Evolutionary conservation across 2,888 invertebrate species (phyloP).

Genomic region (Yponomeuta sedellus): DNA sequence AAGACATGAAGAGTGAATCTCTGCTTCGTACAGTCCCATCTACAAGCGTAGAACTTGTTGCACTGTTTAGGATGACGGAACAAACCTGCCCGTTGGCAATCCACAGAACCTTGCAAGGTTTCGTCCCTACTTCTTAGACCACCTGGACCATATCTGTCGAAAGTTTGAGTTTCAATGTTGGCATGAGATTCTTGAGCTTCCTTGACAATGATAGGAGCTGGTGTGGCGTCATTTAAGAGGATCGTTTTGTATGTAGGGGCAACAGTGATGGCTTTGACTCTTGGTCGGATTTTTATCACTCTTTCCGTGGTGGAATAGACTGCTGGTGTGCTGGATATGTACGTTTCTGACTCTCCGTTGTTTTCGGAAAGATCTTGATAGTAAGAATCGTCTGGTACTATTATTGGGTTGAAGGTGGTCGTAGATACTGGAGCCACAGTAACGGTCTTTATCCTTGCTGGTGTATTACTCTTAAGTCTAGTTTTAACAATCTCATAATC

Average conservation of each 20-base stretch:
- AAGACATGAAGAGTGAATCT: slow-evolving; percentile 85
- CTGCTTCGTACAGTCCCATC: slow-evolving; percentile 87
- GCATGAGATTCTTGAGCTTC: slow-evolving; percentile 29
- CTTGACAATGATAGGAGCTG: slow-evolving; percentile 31
- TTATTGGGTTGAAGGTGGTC: slow-evolving; percentile 65
- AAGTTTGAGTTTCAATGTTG: slow-evolving; percentile 60
- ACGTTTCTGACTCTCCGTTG: slow-evolving; percentile 36
- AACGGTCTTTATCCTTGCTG: slow-evolving; percentile 27
- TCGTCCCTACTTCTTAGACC: slow-evolving; percentile 77
- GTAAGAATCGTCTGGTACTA: slow-evolving; percentile 68
- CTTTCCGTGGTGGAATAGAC: slow-evolving; percentile 41
- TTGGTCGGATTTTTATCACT: slow-evolving; percentile 47
- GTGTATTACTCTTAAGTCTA: slow-evolving; percentile 5
- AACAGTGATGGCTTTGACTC: slow-evolving; percentile 54
- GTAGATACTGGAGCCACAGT: slow-evolving; percentile 48
- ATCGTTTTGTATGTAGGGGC: slow-evolving; percentile 65
- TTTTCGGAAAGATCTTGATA: slow-evolving; percentile 62
- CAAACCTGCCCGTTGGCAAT: slow-evolving; percentile 77
- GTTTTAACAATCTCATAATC: slow-evolving; percentile 11
- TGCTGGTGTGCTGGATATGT: slow-evolving; percentile 49
- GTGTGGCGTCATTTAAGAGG: slow-evolving; percentile 50
- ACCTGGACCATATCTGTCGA: slow-evolving; percentile 79
- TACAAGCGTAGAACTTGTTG: slow-evolving; percentile 88
- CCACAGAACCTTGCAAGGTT: slow-evolving; percentile 77
- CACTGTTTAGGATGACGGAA: slow-evolving; percentile 86